Percentiles rank a stretch among this genome's conserved stretches.
Conservation (phyloP, 2,797 vertebrate species). For the Florisuga fusca region DNA sequence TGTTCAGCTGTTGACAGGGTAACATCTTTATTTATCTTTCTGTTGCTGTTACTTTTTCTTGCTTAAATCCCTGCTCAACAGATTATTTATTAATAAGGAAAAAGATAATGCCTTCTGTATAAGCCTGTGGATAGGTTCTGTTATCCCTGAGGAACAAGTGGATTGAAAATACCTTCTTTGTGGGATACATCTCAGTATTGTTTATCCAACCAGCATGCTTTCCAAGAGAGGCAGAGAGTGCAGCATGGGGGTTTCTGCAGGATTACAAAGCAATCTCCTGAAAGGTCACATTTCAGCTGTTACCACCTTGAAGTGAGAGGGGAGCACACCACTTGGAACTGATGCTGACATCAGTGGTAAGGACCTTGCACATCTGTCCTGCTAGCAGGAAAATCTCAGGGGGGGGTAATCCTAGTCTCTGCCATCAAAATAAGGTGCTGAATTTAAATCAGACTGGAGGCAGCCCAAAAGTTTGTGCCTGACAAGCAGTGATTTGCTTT, state of each 20-base stretch:
- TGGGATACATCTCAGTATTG: not conserved
- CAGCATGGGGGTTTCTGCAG: not conserved
- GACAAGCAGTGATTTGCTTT: not conserved
- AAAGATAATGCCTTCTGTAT: not conserved
- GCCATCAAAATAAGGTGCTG: not conserved
- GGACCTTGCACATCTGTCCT: not conserved
- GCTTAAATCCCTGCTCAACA: not conserved
- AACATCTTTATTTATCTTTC: not conserved
- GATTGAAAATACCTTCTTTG: not conserved
- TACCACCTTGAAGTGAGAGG: not conserved
- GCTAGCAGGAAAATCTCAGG: not conserved
- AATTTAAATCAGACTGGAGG: not conserved
- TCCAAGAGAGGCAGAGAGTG: not conserved
- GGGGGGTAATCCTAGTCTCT: not conserved
- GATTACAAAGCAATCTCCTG: not conserved
- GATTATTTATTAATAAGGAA: not conserved
- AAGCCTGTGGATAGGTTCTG: not conserved
- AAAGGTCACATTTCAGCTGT: not conserved
- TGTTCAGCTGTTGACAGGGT: not conserved
- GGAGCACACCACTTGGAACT: not conserved
- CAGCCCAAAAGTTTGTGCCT: not conserved
- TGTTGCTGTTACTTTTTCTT: not conserved
- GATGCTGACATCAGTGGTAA: not conserved
- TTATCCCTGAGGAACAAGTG: not conserved
- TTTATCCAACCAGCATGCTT: not conserved